phyloP scores from a whole-genome alignment of 2,888 invertebrate genomes.

The Limulus polyphemus region DNA sequence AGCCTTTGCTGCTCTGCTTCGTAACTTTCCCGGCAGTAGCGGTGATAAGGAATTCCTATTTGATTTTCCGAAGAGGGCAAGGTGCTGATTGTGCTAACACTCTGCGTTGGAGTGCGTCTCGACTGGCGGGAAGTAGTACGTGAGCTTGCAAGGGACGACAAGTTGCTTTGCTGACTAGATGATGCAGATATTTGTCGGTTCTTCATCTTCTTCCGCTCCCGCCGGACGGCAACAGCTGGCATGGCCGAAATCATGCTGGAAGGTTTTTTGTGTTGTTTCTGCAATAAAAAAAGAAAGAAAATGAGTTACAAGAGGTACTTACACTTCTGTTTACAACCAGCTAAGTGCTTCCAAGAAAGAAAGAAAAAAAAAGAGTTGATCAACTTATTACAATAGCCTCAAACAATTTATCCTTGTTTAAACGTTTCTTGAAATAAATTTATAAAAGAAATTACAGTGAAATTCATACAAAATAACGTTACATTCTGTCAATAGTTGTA shows the following conservation, averaged over 20 bases:
- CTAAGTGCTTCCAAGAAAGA: too few relatives aligned
- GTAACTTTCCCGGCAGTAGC: conserved; percentile 10
- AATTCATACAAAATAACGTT: too few relatives aligned
- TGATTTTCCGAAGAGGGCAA: neutral
- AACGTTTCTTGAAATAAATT: too few relatives aligned
- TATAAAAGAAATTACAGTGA: too few relatives aligned
- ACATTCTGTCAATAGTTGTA: too few relatives aligned
- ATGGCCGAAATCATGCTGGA: conserved; percentile 63
- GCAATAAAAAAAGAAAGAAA: too few relatives aligned
- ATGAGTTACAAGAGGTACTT: too few relatives aligned
- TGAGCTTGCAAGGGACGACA: conserved; percentile 14
- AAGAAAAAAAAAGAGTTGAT: too few relatives aligned
- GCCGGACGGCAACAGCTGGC: conserved; percentile 73
- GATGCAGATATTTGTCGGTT: conserved; percentile 7
- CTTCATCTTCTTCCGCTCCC: conserved; percentile 58
- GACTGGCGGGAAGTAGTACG: conserved; percentile 7
- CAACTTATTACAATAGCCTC: too few relatives aligned
- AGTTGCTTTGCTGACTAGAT: conserved; percentile 14
- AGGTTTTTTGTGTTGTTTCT: too few relatives aligned
- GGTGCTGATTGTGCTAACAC: conserved; percentile 20
- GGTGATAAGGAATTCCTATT: neutral
- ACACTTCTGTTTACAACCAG: too few relatives aligned
- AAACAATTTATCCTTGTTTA: too few relatives aligned
- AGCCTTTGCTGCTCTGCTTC: conserved; percentile 16
- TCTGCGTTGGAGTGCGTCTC: conserved; percentile 12